Evolutionary conservation across 2,888 invertebrate genomes (phyloP), one percentile per base, ranked within the genome.

Genomic region (Notodonta dromedarius): DNA sequence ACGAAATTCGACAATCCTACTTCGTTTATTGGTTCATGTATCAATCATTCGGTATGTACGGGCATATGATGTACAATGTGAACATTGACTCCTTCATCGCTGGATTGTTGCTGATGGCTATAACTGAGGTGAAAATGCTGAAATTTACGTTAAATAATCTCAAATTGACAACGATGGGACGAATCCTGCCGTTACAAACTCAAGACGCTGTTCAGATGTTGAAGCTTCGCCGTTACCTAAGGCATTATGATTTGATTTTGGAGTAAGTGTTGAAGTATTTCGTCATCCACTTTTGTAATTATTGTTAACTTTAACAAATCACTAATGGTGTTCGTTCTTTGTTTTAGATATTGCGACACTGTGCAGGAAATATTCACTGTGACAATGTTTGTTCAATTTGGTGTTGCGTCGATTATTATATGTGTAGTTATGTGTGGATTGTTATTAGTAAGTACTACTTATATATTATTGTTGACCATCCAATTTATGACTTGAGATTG

Each of bases 21-120:
- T 90, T 85, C 63, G 39, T 67, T 24, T 74, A 77, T 60, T 86
- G 76, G 76, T 89, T 75, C 42, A 54, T 86, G 40, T 92, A 90
- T 63, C 90, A 91, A 69, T 76, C 85, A 3, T 53, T 84, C 14
- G 87, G 89, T 0, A 86, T 90, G 66, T 90, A 85, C 57, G 84
- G 80, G 0, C 90, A 91, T 59, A 88, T 91, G 91, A 82, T 76
- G 58, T 90, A 87, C 59, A 89, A 89, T 61, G 74, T 86, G 0
- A 86, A 81, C 50, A 73, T 84, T 5, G 91, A 91, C 73, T 71
- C 86, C 0, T 83, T 91, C 57, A 83, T 86, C 12, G 78, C 83
- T 61, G 91, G 92, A 0, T 60, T 91, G 8, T 66, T 91, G 32
- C 46, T 80, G 0, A 74, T 84, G 64, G 80, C 83, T n/a, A 77